Conservation (phyloP, 37 sponge, comb jelly and placozoan species). For the Haliclona indistincta region DNA sequence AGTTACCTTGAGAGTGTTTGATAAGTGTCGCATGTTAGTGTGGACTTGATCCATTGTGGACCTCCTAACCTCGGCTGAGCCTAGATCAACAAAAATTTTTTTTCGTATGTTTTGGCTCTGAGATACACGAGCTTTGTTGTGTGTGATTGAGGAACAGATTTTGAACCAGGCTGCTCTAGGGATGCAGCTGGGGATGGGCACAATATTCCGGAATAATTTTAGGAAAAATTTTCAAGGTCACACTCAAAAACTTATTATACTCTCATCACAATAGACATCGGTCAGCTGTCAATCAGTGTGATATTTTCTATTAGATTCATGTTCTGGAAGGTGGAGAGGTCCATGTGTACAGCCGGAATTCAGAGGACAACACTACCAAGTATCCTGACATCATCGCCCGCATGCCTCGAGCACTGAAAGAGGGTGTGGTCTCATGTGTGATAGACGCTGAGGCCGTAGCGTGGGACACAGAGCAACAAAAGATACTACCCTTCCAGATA, state of each 20-base stretch:
- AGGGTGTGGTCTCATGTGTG: conserved; percentile 79
- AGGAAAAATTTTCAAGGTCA: too few species aligned
- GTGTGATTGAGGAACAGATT: too few species aligned
- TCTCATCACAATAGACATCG: not conserved
- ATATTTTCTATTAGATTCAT: conserved; percentile 62
- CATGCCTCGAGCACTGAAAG: conserved; percentile 75
- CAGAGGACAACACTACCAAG: conserved; percentile 94
- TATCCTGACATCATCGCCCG: conserved; percentile 95
- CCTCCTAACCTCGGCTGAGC: too few species aligned
- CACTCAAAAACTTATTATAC: not conserved
- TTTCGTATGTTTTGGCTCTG: too few species aligned
- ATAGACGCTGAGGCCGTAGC: conserved; percentile 97
- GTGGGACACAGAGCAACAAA: conserved; percentile 90
- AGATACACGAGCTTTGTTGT: too few species aligned
- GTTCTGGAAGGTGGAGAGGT: conserved; percentile 73
- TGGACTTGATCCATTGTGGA: too few species aligned
- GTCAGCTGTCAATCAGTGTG: not conserved
- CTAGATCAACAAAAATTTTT: too few species aligned
- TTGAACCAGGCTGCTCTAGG: too few species aligned
- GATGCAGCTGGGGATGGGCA: too few species aligned
- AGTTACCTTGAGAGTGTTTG: too few species aligned
- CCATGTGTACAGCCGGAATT: conserved; percentile 84
- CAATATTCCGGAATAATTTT: too few species aligned
- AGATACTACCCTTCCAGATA: conserved; percentile 96
- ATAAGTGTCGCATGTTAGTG: too few species aligned